A percentile compares a stretch with the other conserved stretches of the same genome.
Evolutionary conservation across 2,797 vertebrate species (phyloP).

Genomic region (Sarcophilus harrisii): DNA sequence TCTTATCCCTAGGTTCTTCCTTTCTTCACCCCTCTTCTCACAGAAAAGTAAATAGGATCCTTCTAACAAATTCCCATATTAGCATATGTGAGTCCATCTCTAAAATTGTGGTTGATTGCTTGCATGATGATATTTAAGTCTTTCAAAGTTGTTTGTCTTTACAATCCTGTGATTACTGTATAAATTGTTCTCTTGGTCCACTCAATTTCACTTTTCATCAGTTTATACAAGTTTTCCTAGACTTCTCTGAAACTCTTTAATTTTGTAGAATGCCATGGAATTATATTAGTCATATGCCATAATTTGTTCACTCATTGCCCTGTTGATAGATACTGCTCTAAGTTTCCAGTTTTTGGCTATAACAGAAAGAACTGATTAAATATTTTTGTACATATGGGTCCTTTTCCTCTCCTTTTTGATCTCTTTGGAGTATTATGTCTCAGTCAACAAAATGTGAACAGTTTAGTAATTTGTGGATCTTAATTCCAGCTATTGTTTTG

Average conservation of each 20-base stretch:
- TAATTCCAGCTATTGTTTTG: neutral
- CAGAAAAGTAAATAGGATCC: neutral
- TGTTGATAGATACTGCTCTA: neutral
- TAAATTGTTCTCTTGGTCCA: too few relatives aligned
- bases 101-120: neutral
- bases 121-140: neutral
- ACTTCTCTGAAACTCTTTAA: too few relatives aligned
- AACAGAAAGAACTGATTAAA: neutral
- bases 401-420: neutral
- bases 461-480: neutral
- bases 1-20: neutral
- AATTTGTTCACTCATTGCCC: neutral
- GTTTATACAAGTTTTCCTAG: too few relatives aligned
- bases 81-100: neutral
- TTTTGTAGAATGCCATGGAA: too few relatives aligned
- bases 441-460: neutral
- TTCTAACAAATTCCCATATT: too few relatives aligned
- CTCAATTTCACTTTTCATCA: too few relatives aligned
- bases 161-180: too few relatives aligned
- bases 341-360: neutral
- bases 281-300: neutral
- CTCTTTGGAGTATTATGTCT: neutral
- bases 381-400: neutral
- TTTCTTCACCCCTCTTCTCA: neutral
- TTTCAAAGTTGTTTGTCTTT: too few relatives aligned